Percentiles rank a stretch among this genome's conserved stretches.
These are phyloP conservation scores for Drosophila sordidula DNA, from an alignment of 2,888 invertebrate species.

Conservation along the genomic window DNA sequence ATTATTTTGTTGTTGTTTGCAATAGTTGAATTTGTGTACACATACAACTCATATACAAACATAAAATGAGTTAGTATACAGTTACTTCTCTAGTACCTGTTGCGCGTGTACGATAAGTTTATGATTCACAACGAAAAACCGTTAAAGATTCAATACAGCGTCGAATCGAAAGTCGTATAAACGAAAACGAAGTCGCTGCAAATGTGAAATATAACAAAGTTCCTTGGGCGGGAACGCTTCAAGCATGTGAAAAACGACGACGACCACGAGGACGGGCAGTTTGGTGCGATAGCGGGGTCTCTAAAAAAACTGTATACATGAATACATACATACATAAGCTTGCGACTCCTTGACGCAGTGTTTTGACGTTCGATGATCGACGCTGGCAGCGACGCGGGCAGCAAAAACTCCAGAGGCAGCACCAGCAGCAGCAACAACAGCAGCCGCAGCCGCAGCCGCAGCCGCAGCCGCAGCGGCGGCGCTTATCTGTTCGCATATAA, in stretches of 20 bases:
- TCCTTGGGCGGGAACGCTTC: constrained; percentile 43
- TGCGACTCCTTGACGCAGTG: constrained; percentile 40
- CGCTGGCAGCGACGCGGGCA: constrained; percentile 25
- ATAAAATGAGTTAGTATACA: constrained; percentile 8
- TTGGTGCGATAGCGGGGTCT: constrained; percentile 25
- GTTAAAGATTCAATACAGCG: constrained; percentile 38
- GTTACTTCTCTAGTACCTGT: constrained; percentile 20
- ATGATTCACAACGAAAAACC: constrained; percentile 36
- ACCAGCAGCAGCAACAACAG: constrained; percentile 24
- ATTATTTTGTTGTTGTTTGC: constrained; percentile 29
- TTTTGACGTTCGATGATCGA: constrained; percentile 23
- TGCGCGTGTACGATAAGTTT: constrained; percentile 52
- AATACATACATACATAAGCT: constrained; percentile 8
- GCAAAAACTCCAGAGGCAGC: constrained; percentile 41
- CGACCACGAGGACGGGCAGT: constrained; percentile 11
- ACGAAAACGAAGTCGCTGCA: constrained; percentile 50
- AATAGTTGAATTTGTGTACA: constrained; percentile 11
- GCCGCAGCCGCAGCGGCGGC: constrained; percentile 46
- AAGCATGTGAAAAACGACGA: constrained; percentile 34
- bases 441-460: constrained; percentile 18
- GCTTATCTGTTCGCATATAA: constrained; percentile 82
- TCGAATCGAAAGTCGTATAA: constrained; percentile 50
- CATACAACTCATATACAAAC: neutral
- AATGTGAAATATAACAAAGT: constrained; percentile 48
- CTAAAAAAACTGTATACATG: constrained; percentile 26